A percentile compares a stretch with the other conserved stretches of the same genome.
Evolutionary conservation across 2,797 vertebrate species (phyloP).

Genomic region (Dermochelys coriacea): DNA sequence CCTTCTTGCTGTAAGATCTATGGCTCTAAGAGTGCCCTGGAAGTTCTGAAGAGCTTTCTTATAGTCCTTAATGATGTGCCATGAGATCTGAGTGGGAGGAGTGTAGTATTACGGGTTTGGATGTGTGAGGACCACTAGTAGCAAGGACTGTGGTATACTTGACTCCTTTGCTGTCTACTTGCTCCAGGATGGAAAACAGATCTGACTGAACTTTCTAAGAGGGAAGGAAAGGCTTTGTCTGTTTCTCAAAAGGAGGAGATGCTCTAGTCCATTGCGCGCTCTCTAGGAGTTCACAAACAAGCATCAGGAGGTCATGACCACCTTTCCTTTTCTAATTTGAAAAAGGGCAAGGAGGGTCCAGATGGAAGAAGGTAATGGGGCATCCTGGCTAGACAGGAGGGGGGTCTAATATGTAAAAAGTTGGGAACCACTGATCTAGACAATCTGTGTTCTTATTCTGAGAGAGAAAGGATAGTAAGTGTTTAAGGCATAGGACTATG

Average conservation of each 20-base stretch:
- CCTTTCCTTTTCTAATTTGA: not conserved
- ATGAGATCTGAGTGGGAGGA: not conserved
- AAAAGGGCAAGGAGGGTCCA: not conserved
- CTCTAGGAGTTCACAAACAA: accelerated
- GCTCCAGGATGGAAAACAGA: not conserved
- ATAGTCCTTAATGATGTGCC: not conserved
- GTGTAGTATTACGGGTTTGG: accelerated
- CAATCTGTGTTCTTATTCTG: not conserved
- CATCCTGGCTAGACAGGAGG: constrained; percentile 9
- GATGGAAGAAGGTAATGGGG: constrained; percentile 33
- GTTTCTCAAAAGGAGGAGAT: not conserved
- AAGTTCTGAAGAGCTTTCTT: not conserved
- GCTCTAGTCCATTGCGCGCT: not conserved
- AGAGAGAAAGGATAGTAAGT: not conserved
- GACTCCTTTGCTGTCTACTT: accelerated
- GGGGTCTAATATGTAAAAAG: constrained; percentile 10
- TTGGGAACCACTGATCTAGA: constrained; percentile 6
- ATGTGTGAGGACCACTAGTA: accelerated
- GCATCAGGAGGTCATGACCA: not conserved
- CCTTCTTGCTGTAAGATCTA: not conserved
- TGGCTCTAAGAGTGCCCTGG: accelerated
- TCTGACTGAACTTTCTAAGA: not conserved
- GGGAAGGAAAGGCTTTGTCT: not conserved
- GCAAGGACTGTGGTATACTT: accelerated
- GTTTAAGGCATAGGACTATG: constrained; percentile 29